phyloP scores from a whole-genome alignment of 2,113 vertebrate genomes.

The Macquaria australasica region DNA sequence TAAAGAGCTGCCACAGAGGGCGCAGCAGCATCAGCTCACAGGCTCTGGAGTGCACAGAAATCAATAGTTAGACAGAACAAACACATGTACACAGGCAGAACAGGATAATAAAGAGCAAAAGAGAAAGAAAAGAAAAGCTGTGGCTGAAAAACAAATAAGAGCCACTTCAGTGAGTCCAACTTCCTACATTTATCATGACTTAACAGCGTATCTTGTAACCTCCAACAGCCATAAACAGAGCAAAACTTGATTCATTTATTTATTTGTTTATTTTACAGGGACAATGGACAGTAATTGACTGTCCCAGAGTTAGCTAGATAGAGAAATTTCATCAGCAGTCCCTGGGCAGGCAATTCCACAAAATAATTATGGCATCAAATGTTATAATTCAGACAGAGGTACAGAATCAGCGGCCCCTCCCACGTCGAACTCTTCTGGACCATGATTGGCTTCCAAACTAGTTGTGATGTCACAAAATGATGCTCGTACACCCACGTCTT shows the following conservation, averaged over 20 bases:
- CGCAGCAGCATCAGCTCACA: constrained; percentile 93
- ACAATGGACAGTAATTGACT: too few species aligned
- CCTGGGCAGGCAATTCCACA: too few species aligned
- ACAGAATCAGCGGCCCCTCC: not conserved
- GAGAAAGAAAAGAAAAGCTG: not conserved
- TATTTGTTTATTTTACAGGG: too few species aligned
- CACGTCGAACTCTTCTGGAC: too few species aligned
- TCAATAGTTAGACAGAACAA: not conserved
- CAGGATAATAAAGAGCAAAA: not conserved
- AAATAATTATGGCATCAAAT: too few species aligned
- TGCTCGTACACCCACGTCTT: too few species aligned
- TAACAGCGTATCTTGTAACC: not conserved
- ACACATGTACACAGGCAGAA: not conserved
- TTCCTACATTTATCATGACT: not conserved
- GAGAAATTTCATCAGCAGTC: too few species aligned
- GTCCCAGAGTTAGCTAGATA: too few species aligned
- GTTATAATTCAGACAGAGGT: too few species aligned
- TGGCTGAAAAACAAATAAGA: not conserved
- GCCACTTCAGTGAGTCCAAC: not conserved
- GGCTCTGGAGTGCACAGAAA: constrained; percentile 81
- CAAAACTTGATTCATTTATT: not conserved
- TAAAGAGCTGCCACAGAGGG: constrained; percentile 96
- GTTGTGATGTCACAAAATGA: too few species aligned
- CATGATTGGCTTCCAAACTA: too few species aligned
- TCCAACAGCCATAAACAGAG: not conserved